Percentiles rank a stretch among this genome's conserved stretches.
phyloP scores from a whole-genome alignment of 2,113 vertebrate genomes.

The Gasterosteus nipponicus region DNA sequence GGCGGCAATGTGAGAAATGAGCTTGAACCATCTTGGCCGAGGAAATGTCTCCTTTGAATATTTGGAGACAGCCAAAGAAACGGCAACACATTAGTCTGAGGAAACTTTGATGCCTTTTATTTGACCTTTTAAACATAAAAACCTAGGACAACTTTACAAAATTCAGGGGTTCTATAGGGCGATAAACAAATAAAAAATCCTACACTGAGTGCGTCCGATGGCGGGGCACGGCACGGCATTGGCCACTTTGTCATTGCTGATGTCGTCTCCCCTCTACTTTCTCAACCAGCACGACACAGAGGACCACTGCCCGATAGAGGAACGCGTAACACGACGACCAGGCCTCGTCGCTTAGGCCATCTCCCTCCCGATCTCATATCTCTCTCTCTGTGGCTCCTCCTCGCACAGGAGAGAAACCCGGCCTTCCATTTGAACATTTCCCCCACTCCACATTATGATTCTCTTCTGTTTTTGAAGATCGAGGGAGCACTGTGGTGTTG shows the following conservation, averaged over 20 bases:
- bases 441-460: conserved; percentile 40
- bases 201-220: conserved; percentile 64
- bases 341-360: conserved; percentile 37
- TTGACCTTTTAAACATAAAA: conserved; percentile 7
- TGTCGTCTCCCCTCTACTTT: conserved; percentile 57
- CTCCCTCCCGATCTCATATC: conserved; percentile 47
- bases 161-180: neutral
- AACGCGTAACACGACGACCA: conserved; percentile 50
- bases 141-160: conserved; percentile 3
- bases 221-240: conserved; percentile 36
- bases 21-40: conserved; percentile 26
- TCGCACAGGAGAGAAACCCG: conserved; percentile 22
- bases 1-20: conserved; percentile 62
- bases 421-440: conserved; percentile 52
- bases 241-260: conserved; percentile 69
- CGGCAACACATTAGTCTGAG: conserved; percentile 34
- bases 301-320: conserved; percentile 43
- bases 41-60: conserved; percentile 37
- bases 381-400: conserved; percentile 24
- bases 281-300: conserved; percentile 51
- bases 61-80: conserved; percentile 47
- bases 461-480: conserved; percentile 70
- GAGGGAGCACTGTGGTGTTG: conserved; percentile 68
- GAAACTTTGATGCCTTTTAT: conserved; percentile 2
- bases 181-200: neutral